A percentile compares a stretch with the other conserved stretches of the same genome.
Evolutionary conservation across 2,888 invertebrate species (phyloP).

Genomic region (Crocallis elinguaria): DNA sequence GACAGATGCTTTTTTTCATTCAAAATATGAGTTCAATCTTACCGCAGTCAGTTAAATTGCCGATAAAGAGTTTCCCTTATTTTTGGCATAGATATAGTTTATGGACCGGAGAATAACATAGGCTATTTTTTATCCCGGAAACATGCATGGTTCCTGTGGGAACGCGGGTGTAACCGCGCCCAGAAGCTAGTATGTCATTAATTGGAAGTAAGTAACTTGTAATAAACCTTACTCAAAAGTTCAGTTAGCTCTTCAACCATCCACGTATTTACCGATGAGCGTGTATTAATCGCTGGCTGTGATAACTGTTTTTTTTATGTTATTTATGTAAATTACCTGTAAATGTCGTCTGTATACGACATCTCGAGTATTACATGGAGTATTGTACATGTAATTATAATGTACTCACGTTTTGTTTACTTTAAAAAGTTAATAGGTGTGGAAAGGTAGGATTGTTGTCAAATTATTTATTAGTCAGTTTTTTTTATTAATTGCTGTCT

Average conservation of each 20-base stretch:
- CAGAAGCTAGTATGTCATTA: no score
- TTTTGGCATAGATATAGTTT: no score
- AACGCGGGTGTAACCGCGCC: no score
- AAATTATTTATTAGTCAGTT: no score
- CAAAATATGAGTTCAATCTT: no score
- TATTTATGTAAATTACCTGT: conserved; percentile 33
- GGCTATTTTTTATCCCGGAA: no score
- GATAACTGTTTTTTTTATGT: conserved; percentile 41
- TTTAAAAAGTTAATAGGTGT: conserved; percentile 4
- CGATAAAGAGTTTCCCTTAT: no score
- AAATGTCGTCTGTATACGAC: conserved; percentile 19
- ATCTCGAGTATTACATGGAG: conserved; percentile 1
- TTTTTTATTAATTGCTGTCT: not conserved
- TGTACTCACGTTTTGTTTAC: conserved; percentile 7
- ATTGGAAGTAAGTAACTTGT: not conserved
- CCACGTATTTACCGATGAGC: conserved; percentile 24
- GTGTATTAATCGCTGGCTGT: conserved; percentile 39
- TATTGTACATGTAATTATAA: conserved; percentile 1
- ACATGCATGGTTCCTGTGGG: no score
- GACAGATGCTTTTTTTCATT: no score
- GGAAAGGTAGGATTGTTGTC: not conserved
- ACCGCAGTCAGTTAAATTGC: no score
- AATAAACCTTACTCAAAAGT: conserved; percentile 1
- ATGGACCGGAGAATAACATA: no score
- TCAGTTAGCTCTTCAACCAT: not conserved